These are phyloP conservation scores for Gallinago stenura DNA, from an alignment of 2,797 vertebrate species.

Conservation along the genomic window DNA sequence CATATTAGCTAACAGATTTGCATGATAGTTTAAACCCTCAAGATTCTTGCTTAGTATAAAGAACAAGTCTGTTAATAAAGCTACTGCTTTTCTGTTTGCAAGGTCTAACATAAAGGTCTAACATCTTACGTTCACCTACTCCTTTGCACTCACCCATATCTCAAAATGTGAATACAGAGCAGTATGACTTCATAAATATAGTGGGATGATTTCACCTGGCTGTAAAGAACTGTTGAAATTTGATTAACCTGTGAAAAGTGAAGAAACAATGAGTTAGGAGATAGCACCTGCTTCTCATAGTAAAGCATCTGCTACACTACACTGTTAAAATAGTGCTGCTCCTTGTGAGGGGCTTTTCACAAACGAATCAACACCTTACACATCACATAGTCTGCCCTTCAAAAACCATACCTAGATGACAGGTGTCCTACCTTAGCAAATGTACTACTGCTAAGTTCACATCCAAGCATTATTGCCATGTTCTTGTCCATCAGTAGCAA, in stretches of 20 bases:
- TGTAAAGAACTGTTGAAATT: background rate
- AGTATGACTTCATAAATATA: background rate
- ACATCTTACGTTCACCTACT: background rate
- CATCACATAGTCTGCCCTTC: background rate
- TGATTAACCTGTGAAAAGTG: background rate
- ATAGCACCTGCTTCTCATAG: background rate
- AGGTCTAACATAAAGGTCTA: background rate
- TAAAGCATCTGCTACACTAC: background rate
- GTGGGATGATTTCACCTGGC: background rate
- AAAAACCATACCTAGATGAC: background rate
- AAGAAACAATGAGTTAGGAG: background rate
- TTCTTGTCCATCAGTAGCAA: background rate
- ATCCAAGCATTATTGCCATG: rapidly evolving
- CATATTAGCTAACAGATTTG: background rate
- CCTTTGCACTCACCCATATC: background rate
- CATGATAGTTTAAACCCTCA: background rate
- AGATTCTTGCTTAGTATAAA: background rate
- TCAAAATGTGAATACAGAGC: background rate
- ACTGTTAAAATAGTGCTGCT: background rate
- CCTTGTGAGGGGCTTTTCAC: background rate
- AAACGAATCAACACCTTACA: background rate
- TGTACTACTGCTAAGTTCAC: background rate
- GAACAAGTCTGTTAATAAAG: background rate
- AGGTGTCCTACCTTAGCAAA: background rate
- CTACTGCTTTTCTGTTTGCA: background rate